phyloP scores from a whole-genome alignment of 2,888 invertebrate species.

The Hirtodrosophila cameraria region DNA sequence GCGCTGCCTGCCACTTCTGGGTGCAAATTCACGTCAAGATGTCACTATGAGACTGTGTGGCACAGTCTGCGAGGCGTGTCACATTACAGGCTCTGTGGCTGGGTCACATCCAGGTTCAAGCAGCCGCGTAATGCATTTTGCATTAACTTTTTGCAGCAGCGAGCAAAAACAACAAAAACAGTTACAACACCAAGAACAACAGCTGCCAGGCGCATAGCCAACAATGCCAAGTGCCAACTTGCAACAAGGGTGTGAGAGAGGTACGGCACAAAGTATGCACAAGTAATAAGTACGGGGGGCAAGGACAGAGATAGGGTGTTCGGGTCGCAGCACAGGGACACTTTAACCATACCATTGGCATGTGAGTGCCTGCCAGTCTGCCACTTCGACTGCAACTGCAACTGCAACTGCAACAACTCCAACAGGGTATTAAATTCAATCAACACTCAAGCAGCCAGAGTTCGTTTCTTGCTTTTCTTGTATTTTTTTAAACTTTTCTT shows the following conservation, averaged over 20 bases:
- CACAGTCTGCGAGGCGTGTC: conserved; percentile 39
- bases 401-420: conserved; percentile 12
- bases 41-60: conserved; percentile 17
- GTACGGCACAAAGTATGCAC: conserved; percentile 17
- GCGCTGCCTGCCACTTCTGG: conserved; percentile 36
- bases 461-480: conserved; percentile 6
- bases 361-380: conserved; percentile 50
- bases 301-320: conserved; percentile 16
- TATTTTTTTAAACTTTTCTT: conserved; percentile 36
- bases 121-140: conserved; percentile 74
- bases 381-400: conserved; percentile 15
- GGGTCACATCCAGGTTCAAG: conserved; percentile 67
- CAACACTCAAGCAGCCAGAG: conserved; percentile 40
- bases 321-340: conserved; percentile 46
- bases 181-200: conserved; percentile 20
- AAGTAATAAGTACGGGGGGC: neutral
- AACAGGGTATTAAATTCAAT: conserved; percentile 62
- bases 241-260: conserved; percentile 21
- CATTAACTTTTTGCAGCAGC: conserved; percentile 59
- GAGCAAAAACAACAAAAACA: conserved; percentile 30
- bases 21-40: conserved; percentile 43
- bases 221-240: conserved; percentile 64
- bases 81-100: conserved; percentile 58
- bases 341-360: conserved; percentile 28
- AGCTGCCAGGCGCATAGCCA: conserved; percentile 39